Evolutionary conservation across 1,140 invertebrate genomes (phyloP).

Genomic region (Hestina assimilis): DNA sequence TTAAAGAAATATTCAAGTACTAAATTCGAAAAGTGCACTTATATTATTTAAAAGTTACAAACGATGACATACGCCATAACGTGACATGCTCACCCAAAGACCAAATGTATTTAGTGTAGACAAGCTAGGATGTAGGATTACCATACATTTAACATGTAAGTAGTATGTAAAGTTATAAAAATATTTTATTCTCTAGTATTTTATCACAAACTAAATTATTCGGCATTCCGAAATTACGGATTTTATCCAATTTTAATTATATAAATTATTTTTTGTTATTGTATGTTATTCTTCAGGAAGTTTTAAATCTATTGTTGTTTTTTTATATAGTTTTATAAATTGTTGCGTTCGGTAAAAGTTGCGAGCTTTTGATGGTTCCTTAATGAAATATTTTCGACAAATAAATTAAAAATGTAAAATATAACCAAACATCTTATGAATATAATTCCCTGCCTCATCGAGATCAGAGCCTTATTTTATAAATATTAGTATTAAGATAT

Average conservation of each 20-base stretch:
- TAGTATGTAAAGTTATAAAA: slow-evolving; percentile 49
- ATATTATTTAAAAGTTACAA: slow-evolving; percentile 66
- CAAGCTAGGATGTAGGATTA: slow-evolving; percentile 64
- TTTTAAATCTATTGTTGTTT: slow-evolving; percentile 45
- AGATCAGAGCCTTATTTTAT: slow-evolving; percentile 61
- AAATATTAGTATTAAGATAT: slow-evolving; percentile 59
- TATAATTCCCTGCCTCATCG: slow-evolving; percentile 48
- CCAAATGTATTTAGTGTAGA: slow-evolving; percentile 73
- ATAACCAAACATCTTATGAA: slow-evolving; percentile 48
- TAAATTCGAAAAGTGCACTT: slow-evolving; percentile 74
- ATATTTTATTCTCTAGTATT: slow-evolving; percentile 33
- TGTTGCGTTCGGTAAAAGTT: slow-evolving; percentile 46
- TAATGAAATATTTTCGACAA: slow-evolving; percentile 39
- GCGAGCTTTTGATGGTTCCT: slow-evolving; percentile 50
- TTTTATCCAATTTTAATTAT: slow-evolving; percentile 33
- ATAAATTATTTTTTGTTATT: slow-evolving; percentile 38
- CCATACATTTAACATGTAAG: slow-evolving; percentile 44
- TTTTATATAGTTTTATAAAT: slow-evolving; percentile 49
- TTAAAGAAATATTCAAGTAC: slow-evolving; percentile 58
- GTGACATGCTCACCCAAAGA: slow-evolving; percentile 75
- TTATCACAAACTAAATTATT: slow-evolving; percentile 26
- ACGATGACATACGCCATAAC: slow-evolving; percentile 70
- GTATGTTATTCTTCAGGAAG: slow-evolving; percentile 33
- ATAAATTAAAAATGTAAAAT: slow-evolving; percentile 23
- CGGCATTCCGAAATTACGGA: slow-evolving; percentile 48